Evolutionary conservation across 2,888 invertebrate species (phyloP).

Genomic region (Catocala fraxini): DNA sequence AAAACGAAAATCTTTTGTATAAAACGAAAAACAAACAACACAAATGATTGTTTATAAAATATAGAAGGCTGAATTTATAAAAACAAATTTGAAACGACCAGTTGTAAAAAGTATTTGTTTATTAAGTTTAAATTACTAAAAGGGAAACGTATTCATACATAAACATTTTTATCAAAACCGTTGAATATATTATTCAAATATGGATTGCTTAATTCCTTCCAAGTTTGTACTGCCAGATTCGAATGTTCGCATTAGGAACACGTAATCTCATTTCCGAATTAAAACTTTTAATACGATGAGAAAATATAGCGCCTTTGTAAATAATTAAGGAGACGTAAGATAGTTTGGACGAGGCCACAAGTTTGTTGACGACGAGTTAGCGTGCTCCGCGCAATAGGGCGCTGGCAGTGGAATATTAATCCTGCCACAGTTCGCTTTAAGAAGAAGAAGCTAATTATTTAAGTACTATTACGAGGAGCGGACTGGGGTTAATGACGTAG

Average conservation of each 20-base stretch:
- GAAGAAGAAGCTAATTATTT: constrained; percentile 36
- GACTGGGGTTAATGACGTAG: constrained; percentile 12
- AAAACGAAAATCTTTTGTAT: too few relatives aligned
- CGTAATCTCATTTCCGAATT: constrained; percentile 8
- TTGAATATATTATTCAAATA: constrained; percentile 1
- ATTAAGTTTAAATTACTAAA: too few relatives aligned
- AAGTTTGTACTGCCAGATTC: background rate
- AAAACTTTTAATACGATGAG: constrained; percentile 28
- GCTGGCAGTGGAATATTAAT: constrained; percentile 33
- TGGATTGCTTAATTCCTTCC: constrained; percentile 3
- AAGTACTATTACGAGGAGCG: constrained; percentile 23
- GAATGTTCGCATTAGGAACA: background rate
- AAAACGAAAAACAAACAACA: too few relatives aligned
- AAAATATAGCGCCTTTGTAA: constrained; percentile 39
- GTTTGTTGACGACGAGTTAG: constrained; percentile 40
- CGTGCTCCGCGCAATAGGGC: constrained; percentile 14
- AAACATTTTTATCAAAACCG: too few relatives aligned
- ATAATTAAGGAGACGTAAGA: constrained; percentile 35
- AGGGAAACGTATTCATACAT: too few relatives aligned
- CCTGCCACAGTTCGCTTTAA: constrained; percentile 29
- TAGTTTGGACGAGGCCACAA: constrained; percentile 32
- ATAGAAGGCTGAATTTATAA: too few relatives aligned
- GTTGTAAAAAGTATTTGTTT: too few relatives aligned
- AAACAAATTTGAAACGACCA: too few relatives aligned
- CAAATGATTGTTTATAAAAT: too few relatives aligned